Evolutionary conservation across 1,140 invertebrate genomes (phyloP).

Genomic region (Papilio aristodemus): DNA sequence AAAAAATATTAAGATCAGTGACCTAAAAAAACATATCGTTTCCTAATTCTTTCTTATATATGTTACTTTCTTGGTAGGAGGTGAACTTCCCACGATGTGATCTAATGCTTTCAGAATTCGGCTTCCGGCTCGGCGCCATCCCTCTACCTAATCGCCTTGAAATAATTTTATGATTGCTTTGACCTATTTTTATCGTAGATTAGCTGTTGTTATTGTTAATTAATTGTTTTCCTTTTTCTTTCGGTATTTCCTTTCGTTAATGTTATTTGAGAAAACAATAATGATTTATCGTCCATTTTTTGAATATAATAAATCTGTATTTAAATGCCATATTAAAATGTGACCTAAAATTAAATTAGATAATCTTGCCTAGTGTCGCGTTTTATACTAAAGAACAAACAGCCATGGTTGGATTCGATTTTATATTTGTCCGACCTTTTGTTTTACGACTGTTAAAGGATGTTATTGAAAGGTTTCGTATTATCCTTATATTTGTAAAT

Average conservation of each 20-base stretch:
- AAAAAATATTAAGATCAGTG: neutral
- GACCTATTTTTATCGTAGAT: constrained; percentile 3
- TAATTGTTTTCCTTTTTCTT: constrained; percentile 17
- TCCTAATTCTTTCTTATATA: neutral
- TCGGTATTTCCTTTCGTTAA: neutral
- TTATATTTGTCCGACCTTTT: too few species aligned
- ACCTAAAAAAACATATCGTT: neutral
- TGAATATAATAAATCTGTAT: constrained; percentile 5
- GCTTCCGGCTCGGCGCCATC: neutral
- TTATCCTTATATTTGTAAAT: neutral
- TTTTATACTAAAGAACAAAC: too few species aligned
- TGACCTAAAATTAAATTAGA: too few species aligned
- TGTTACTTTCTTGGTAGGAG: neutral
- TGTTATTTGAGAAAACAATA: constrained; percentile 7
- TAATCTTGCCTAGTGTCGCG: too few species aligned
- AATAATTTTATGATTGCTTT: constrained; percentile 22
- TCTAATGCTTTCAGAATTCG: neutral
- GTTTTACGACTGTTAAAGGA: too few species aligned
- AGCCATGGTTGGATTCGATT: too few species aligned
- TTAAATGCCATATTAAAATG: too few species aligned
- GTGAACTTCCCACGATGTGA: constrained; percentile 2
- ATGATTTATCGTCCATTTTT: neutral
- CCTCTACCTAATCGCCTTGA: constrained; percentile 5
- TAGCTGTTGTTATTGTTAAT: constrained; percentile 22
- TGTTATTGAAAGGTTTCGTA: neutral